A percentile compares a stretch with the other conserved stretches of the same genome.
These are phyloP conservation scores for Xenopus petersii DNA, from an alignment of 2,797 vertebrate species.

Conservation along the genomic window DNA sequence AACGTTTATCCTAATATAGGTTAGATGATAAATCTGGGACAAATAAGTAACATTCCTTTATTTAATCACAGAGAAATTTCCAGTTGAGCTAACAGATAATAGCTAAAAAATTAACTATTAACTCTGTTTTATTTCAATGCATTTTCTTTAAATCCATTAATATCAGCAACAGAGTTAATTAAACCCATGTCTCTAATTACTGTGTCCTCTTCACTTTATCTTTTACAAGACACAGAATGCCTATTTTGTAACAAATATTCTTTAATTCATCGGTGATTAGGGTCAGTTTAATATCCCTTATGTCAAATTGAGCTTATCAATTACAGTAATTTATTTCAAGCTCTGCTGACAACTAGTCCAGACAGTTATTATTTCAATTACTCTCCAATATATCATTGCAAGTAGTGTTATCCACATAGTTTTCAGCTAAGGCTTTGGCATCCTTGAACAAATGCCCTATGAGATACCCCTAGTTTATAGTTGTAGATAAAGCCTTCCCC, in stretches of 20 bases:
- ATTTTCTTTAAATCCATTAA: no score
- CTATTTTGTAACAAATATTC: conserved; percentile 30
- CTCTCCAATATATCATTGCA: conserved; percentile 22
- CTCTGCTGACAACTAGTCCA: conserved; percentile 20
- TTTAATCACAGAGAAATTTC: no score
- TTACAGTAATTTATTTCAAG: conserved; percentile 32
- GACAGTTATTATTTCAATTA: conserved; percentile 25
- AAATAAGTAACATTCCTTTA: no score
- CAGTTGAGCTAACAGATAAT: no score
- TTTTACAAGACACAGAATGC: conserved; percentile 11
- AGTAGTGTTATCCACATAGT: background rate
- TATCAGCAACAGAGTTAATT: conserved; percentile 20
- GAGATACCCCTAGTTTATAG: background rate
- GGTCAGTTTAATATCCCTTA: conserved; percentile 34
- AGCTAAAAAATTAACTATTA: no score
- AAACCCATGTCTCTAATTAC: conserved; percentile 2
- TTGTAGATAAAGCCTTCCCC: conserved; percentile 24
- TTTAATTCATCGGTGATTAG: conserved; percentile 34
- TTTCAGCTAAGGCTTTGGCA: conserved; percentile 37
- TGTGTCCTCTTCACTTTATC: background rate
- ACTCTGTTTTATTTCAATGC: no score
- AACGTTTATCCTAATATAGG: no score
- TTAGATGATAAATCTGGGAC: no score
- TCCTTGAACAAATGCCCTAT: conserved; percentile 16
- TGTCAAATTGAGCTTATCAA: conserved; percentile 36